Conservation (phyloP, 2,888 invertebrate genomes). For the Archips xylosteana region DNA sequence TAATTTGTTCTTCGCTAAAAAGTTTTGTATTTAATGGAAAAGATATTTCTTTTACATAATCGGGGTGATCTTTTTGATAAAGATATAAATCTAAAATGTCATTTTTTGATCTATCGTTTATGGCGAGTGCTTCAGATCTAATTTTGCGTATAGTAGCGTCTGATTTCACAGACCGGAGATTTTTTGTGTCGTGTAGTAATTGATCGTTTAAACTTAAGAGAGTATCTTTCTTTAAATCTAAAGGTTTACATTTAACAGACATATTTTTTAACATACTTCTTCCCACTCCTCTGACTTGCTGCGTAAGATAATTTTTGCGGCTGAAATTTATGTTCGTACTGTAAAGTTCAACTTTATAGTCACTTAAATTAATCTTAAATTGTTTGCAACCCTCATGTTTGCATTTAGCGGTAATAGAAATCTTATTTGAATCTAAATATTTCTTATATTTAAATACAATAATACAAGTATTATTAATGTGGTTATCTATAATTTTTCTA, state of each 20-base stretch:
- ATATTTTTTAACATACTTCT: not conserved
- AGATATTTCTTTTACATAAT: no score
- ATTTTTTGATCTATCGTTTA: no score
- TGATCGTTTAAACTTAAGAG: not conserved
- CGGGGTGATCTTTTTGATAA: no score
- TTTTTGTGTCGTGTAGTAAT: not conserved
- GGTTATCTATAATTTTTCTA: not conserved
- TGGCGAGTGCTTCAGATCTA: constrained; percentile 11
- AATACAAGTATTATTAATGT: not conserved
- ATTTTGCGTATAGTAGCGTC: constrained; percentile 16
- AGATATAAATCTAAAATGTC: no score
- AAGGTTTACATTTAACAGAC: not conserved
- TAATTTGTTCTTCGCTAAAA: no score
- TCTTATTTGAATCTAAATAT: not conserved
- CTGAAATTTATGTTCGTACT: not conserved
- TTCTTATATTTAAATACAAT: not conserved
- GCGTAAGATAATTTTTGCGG: not conserved
- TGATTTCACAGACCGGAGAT: constrained; percentile 5
- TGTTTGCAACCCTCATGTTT: not conserved
- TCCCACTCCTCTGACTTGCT: not conserved
- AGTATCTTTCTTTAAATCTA: not conserved
- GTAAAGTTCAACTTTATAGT: not conserved
- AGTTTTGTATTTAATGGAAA: no score
- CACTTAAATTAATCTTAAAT: not conserved
- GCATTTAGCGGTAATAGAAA: not conserved